Percentiles rank a stretch among this genome's conserved stretches.
Evolutionary conservation across 2,797 vertebrate genomes (phyloP).

Genomic region (Decapterus maruadsi): DNA sequence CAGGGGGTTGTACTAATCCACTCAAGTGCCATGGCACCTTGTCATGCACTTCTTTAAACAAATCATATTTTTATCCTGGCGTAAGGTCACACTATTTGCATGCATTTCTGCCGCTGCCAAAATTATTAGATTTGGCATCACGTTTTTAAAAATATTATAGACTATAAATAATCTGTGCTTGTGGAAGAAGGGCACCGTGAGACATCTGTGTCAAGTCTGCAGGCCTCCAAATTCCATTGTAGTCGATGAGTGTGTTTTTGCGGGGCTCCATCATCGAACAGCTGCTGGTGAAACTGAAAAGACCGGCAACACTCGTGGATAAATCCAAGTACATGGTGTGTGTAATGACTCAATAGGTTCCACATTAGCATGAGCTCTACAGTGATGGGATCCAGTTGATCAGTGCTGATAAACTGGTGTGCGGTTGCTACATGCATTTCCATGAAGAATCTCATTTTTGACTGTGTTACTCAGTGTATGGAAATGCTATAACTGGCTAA

Average conservation of each 20-base stretch:
- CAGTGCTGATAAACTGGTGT: constrained; percentile 25
- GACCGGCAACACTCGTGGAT: constrained; percentile 40
- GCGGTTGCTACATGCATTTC: neutral
- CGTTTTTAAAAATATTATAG: constrained; percentile 52
- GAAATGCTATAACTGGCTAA: constrained; percentile 22
- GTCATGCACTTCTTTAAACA: constrained; percentile 80
- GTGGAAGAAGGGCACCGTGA: constrained; percentile 32
- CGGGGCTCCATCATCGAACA: constrained; percentile 50
- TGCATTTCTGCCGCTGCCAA: constrained; percentile 61
- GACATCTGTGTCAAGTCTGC: constrained; percentile 43
- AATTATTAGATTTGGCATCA: constrained; percentile 52
- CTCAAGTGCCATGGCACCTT: constrained; percentile 79
- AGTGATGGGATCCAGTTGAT: constrained; percentile 41
- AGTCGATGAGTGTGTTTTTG: constrained; percentile 56
- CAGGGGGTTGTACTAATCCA: constrained; percentile 77
- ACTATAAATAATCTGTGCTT: constrained; percentile 50
- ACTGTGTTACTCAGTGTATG: constrained; percentile 1
- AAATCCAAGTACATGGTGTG: constrained; percentile 25
- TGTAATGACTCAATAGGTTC: constrained; percentile 51
- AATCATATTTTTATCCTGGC: constrained; percentile 78
- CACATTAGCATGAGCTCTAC: constrained; percentile 39
- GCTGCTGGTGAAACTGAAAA: constrained; percentile 61
- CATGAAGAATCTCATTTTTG: constrained; percentile 16
- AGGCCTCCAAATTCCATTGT: constrained; percentile 46
- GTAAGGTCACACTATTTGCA: constrained; percentile 75